Evolutionary conservation across 2,797 vertebrate genomes (phyloP).

Genomic region (Lophotriccus pileatus): DNA sequence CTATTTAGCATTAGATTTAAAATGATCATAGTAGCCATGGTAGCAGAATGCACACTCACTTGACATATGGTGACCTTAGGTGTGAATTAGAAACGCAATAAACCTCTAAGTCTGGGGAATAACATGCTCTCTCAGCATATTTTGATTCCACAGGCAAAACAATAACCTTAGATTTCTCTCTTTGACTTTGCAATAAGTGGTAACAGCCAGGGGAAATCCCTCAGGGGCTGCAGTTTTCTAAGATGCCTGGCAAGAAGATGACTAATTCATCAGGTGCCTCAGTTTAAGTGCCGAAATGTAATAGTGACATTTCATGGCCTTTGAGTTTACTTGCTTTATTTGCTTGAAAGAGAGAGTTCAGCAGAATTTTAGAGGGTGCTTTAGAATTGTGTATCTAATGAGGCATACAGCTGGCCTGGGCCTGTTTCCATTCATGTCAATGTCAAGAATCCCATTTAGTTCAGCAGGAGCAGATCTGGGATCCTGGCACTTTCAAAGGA

Average conservation of each 20-base stretch:
- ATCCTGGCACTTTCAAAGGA: neutral
- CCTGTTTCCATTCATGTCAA: slow-evolving; percentile 16
- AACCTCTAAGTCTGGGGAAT: slow-evolving; percentile 56
- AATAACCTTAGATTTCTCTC: slow-evolving; percentile 23
- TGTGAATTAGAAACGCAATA: slow-evolving; percentile 65
- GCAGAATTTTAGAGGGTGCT: slow-evolving; percentile 69
- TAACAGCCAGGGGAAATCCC: slow-evolving; percentile 15
- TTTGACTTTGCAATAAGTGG: slow-evolving; percentile 60
- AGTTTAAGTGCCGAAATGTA: slow-evolving; percentile 62
- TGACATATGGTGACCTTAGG: slow-evolving; percentile 66
- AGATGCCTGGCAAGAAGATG: slow-evolving; percentile 42
- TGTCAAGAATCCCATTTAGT: slow-evolving; percentile 41
- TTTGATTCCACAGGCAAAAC: slow-evolving; percentile 35
- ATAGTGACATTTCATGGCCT: slow-evolving; percentile 63
- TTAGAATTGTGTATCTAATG: slow-evolving; percentile 52
- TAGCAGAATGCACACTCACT: slow-evolving; percentile 15
- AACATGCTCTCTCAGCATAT: slow-evolving; percentile 65
- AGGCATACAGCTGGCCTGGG: neutral
- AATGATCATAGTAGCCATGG: slow-evolving; percentile 17
- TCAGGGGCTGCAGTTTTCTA: slow-evolving; percentile 30
- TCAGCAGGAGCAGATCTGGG: slow-evolving; percentile 5
- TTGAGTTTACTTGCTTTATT: slow-evolving; percentile 73
- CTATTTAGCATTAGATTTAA: slow-evolving; percentile 29
- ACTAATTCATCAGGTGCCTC: slow-evolving; percentile 58
- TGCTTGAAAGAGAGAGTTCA: slow-evolving; percentile 70